Base-by-base conservation (phyloP, 2,797 vertebrate genomes). In the Pantherophis vulpinus region DNA sequence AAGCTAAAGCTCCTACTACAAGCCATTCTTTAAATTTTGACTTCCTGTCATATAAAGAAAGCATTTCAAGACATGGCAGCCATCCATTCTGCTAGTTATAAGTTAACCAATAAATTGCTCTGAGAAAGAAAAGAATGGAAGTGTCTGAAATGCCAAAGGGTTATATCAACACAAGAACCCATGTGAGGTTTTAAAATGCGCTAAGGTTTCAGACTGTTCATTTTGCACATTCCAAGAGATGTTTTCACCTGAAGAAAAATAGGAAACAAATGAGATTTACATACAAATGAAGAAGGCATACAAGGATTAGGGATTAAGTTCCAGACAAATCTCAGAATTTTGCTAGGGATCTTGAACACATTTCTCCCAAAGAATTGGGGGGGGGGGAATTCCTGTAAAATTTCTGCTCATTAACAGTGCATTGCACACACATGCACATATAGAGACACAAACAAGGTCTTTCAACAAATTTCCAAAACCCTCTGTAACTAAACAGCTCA, bases 111-210 rank as follows among this genome's bases (percentile, higher is more conserved):
- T 79, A 66, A 93, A 92, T 79, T 42, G 18, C 88, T 92, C 60
- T 93, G n/a, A 86, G 79, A 47, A 94, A n/a, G 61, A 25, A 94
- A 92, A 6, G 55, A 51, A 16, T 89, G 54, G 27, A 93, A 87
- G 7, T 0, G 91, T 88, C 47, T 61, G 32, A 95, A 96, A 95
- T 70, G 47, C 91, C 66, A 93, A 96, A 87, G 70, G 63, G 8
- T 0, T 7, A 20, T 61, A 91, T 63, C 51, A 95, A 92, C 29
- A 79, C 20, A 89, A 83, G 79, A 88, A 8, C 55, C 88, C 58
- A 42, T 88, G 58, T 70, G 83, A 23, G 16, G 91, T 91, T 10
- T 66, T 92, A 92, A 5, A 61, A 90, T 94, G 95, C 96, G 11
- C 9, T 63, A 86, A 59, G 3, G 88, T 47, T 83, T 83, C 37